A percentile compares a stretch with the other conserved stretches of the same genome.
Conservation (phyloP, 2,797 vertebrate species). For the Sarcoramphus papa region DNA sequence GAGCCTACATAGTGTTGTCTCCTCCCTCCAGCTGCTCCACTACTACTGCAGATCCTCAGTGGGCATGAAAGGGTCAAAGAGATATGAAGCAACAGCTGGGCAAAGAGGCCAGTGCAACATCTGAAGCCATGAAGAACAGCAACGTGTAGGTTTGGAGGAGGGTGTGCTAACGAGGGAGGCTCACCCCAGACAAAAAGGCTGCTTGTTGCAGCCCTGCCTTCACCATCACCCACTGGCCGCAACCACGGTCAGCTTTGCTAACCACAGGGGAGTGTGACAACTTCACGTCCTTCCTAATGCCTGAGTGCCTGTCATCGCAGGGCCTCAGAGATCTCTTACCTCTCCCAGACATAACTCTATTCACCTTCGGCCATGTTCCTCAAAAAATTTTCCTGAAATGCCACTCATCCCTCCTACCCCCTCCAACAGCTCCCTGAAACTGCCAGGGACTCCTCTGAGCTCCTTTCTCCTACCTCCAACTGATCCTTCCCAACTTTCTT, state of each 20-base stretch:
- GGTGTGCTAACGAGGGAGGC: not conserved
- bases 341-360: not conserved
- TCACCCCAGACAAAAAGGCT: not conserved
- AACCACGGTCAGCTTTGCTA: not conserved
- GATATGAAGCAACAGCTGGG: not conserved
- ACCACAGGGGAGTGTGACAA: not conserved
- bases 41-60: not conserved
- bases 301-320: not conserved
- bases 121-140: not conserved
- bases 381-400: not conserved
- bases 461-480: not conserved
- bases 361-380: not conserved
- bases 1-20: not conserved
- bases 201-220: not conserved
- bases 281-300: not conserved
- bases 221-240: not conserved
- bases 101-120: not conserved
- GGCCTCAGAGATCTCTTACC: not conserved
- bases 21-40: not conserved
- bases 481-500: not conserved
- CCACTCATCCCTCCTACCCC: not conserved
- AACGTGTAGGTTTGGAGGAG: not conserved
- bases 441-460: not conserved
- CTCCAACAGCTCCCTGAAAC: not conserved
- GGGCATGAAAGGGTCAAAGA: fast-evolving